phyloP scores from a whole-genome alignment of 1,140 invertebrate genomes.

The Drosophila miranda region DNA sequence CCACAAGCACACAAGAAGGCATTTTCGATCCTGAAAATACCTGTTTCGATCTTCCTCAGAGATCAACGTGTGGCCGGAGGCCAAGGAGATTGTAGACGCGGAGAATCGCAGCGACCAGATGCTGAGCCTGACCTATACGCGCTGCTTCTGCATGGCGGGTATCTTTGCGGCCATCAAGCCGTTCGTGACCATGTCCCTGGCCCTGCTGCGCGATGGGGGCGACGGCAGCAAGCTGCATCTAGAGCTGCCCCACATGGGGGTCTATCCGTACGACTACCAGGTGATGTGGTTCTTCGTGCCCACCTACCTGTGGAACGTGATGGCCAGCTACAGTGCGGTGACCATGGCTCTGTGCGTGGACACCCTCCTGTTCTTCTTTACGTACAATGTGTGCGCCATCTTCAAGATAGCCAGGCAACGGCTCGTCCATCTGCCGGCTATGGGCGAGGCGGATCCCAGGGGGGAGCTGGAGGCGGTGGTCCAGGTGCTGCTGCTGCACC shows the following conservation, averaged over 20 bases:
- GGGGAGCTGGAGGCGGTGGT: slow-evolving; percentile 38
- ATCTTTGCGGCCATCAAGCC: slow-evolving; percentile 58
- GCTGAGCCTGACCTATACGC: slow-evolving; percentile 54
- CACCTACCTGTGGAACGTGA: slow-evolving; percentile 63
- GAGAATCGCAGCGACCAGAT: slow-evolving; percentile 60
- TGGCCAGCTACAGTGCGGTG: slow-evolving; percentile 60
- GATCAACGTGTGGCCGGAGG: slow-evolving; percentile 35
- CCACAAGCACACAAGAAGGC: too few relatives aligned
- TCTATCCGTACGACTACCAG: slow-evolving; percentile 53
- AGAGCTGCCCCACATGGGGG: slow-evolving; percentile 52
- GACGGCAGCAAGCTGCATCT: slow-evolving; percentile 17
- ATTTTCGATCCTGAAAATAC: too few relatives aligned
- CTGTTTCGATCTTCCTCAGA: slow-evolving; percentile 10
- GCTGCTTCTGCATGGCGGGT: slow-evolving; percentile 44
- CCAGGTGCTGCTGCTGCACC: slow-evolving; percentile 53
- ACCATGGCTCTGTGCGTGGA: slow-evolving; percentile 63
- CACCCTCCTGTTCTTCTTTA: slow-evolving; percentile 59
- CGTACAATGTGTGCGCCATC: slow-evolving; percentile 67
- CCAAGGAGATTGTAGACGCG: slow-evolving; percentile 38
- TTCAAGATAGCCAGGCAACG: slow-evolving; percentile 67
- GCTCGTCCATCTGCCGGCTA: slow-evolving; percentile 35
- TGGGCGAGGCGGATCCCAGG: background rate
- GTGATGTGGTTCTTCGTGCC: slow-evolving; percentile 38
- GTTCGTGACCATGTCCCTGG: slow-evolving; percentile 42
- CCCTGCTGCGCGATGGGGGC: slow-evolving; percentile 21